A percentile compares a stretch with the other conserved stretches of the same genome.
Evolutionary conservation across 2,797 vertebrate genomes (phyloP).

Genomic region (Trachops cirrhosus): DNA sequence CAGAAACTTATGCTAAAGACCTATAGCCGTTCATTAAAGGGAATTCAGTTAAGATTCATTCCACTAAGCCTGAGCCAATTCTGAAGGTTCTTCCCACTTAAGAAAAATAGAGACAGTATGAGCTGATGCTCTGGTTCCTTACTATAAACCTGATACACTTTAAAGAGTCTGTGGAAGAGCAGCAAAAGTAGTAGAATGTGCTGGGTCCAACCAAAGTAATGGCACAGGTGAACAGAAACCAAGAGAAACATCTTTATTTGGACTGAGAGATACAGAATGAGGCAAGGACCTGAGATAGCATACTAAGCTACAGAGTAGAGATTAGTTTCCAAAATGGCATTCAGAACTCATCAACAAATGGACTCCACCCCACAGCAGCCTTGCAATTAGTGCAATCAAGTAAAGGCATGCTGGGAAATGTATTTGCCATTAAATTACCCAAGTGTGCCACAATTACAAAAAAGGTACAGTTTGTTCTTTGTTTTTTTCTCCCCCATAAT

Average conservation of each 20-base stretch:
- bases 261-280: background rate
- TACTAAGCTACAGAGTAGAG: background rate
- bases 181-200: background rate
- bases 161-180: background rate
- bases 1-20: background rate
- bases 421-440: background rate
- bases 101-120: background rate
- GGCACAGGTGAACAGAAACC: conserved; percentile 23
- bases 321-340: background rate
- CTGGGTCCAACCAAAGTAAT: background rate
- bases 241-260: conserved; percentile 51
- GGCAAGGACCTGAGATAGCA: background rate
- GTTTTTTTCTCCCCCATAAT: background rate
- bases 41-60: background rate
- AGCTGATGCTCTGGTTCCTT: background rate
- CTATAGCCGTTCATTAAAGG: background rate
- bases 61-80: background rate
- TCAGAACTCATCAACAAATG: background rate
- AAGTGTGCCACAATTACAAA: background rate
- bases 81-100: background rate
- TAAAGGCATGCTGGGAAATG: background rate
- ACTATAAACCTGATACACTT: background rate
- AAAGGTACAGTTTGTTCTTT: background rate
- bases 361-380: background rate
- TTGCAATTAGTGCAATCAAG: background rate